Evolutionary conservation across 2,113 vertebrate species (phyloP).

Genomic region (Ascaphus truei): DNA sequence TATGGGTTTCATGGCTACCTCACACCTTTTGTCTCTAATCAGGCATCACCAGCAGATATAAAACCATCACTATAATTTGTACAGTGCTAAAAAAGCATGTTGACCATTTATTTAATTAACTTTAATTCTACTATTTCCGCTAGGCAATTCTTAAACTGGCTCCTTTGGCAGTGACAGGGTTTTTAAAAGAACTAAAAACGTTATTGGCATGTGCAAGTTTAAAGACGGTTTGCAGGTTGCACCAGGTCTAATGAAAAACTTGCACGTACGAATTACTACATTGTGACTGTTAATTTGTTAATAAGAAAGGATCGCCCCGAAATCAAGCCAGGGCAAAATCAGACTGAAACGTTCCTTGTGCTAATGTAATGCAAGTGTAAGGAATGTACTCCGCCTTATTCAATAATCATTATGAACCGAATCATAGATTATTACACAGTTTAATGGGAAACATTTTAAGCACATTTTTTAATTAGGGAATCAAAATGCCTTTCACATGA

Average conservation of each 20-base stretch:
- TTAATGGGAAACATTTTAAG: conserved; percentile 8
- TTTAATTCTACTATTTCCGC: neutral
- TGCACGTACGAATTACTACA: conserved; percentile 20
- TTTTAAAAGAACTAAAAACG: neutral
- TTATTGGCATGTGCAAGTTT: neutral
- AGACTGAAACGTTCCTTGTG: neutral
- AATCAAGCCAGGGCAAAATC: conserved; percentile 32
- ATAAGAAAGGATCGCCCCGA: conserved; percentile 26
- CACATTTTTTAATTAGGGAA: conserved; percentile 11
- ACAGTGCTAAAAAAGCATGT: neutral
- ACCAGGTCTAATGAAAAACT: conserved; percentile 6
- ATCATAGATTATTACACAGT: conserved; percentile 12
- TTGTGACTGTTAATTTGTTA: conserved; percentile 8
- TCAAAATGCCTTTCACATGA: conserved; percentile 4
- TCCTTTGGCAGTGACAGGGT: neutral
- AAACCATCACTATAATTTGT: neutral
- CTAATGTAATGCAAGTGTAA: conserved; percentile 16
- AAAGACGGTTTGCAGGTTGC: conserved; percentile 11
- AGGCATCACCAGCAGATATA: neutral
- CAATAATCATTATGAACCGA: conserved; percentile 28
- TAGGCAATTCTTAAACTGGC: neutral
- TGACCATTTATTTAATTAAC: conserved; percentile 3
- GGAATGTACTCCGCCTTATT: conserved; percentile 30
- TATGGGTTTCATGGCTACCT: no score
- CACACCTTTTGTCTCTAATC: no score